Evolutionary conservation across 1,140 invertebrate genomes (phyloP).

Genomic region (Achatina immaculata): DNA sequence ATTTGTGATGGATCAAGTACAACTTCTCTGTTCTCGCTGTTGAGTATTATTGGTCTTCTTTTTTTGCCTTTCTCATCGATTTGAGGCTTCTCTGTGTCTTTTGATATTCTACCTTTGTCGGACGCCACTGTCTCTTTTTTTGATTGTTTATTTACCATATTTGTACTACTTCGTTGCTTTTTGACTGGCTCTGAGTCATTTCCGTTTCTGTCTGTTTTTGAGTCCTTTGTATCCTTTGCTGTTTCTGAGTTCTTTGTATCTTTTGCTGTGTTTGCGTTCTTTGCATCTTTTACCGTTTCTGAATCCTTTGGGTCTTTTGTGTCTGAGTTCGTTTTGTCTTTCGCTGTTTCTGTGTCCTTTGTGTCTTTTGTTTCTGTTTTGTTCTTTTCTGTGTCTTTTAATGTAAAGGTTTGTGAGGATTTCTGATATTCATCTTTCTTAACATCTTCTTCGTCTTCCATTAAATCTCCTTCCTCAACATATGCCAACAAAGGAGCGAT

Average conservation of each 20-base stretch:
- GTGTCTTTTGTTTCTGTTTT: too few species aligned
- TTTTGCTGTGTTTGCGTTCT: background rate
- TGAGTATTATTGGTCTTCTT: background rate
- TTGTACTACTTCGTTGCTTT: too few species aligned
- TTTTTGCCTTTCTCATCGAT: background rate
- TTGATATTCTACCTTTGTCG: background rate
- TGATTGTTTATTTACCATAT: background rate
- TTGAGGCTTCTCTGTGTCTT: background rate
- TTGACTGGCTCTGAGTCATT: too few species aligned
- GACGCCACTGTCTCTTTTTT: background rate
- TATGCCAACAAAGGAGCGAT: slow-evolving; percentile 22
- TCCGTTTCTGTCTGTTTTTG: too few species aligned
- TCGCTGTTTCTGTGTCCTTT: background rate
- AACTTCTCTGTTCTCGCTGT: background rate
- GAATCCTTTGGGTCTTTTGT: background rate
- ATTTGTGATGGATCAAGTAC: slow-evolving; percentile 17
- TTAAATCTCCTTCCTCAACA: slow-evolving; percentile 15
- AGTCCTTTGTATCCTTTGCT: too few species aligned
- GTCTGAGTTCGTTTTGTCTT: background rate
- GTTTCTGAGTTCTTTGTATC: background rate
- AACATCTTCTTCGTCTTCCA: slow-evolving; percentile 30
- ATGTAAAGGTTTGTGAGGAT: background rate
- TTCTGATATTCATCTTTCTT: background rate
- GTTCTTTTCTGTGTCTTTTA: background rate
- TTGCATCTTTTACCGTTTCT: background rate